Evolutionary conservation across 2,888 invertebrate species (phyloP).

Genomic region (Dryomyza anilis): DNA sequence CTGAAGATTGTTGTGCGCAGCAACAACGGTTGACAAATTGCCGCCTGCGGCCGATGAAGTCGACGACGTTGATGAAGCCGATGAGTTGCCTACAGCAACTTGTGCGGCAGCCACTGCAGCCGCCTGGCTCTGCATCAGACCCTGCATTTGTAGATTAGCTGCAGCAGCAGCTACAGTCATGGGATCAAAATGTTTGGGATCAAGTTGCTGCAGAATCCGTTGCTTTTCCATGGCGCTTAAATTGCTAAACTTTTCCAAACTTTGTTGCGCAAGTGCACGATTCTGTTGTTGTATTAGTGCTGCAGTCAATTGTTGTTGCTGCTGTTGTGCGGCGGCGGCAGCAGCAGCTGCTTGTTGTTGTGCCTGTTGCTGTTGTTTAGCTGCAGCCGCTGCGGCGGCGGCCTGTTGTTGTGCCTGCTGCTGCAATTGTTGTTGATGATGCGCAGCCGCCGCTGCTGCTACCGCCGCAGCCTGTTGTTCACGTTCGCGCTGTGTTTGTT

Average conservation of each 20-base stretch:
- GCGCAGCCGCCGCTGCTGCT: slow-evolving; percentile 49
- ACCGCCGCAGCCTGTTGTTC: slow-evolving; percentile 41
- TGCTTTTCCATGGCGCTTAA: slow-evolving; percentile 66
- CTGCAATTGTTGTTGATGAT: slow-evolving; percentile 51
- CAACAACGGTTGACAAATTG: slow-evolving; percentile 14
- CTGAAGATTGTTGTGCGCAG: slow-evolving; percentile 24
- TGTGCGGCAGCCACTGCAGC: slow-evolving; percentile 45
- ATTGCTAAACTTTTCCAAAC: slow-evolving; percentile 68
- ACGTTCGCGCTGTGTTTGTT: slow-evolving; percentile 18
- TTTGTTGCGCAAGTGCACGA: slow-evolving; percentile 66
- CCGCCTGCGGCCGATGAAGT: slow-evolving; percentile 14
- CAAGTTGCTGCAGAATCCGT: slow-evolving; percentile 63
- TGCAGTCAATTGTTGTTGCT: slow-evolving; percentile 69
- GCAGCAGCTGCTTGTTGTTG: slow-evolving; percentile 48
- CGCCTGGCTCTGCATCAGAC: slow-evolving; percentile 52
- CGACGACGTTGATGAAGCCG: slow-evolving; percentile 26
- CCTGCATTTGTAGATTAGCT: slow-evolving; percentile 55
- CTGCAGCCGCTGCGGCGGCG: slow-evolving; percentile 44
- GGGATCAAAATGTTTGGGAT: slow-evolving; percentile 61
- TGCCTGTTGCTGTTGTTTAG: slow-evolving; percentile 42
- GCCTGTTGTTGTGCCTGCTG: slow-evolving; percentile 39
- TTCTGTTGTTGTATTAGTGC: slow-evolving; percentile 72
- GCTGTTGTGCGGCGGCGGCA: slow-evolving; percentile 59
- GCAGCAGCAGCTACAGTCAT: slow-evolving; percentile 55
- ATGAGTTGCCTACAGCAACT: slow-evolving; percentile 30